These are phyloP conservation scores for Apodemia hepburni DNA, from an alignment of 2,888 invertebrate species.

Conservation along the genomic window DNA sequence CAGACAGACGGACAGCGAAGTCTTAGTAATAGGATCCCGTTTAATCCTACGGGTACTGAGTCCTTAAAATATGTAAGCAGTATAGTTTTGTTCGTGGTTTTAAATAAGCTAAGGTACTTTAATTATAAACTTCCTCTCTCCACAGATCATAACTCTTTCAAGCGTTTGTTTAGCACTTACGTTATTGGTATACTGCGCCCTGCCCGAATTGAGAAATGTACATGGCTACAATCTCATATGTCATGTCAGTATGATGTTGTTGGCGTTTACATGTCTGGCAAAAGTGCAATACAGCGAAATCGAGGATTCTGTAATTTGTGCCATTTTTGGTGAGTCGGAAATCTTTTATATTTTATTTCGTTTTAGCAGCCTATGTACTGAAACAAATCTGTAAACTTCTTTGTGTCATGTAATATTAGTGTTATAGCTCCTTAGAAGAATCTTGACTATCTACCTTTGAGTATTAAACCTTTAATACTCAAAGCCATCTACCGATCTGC, in stretches of 20 bases:
- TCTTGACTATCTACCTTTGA: too few relatives aligned
- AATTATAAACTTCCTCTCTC: not conserved
- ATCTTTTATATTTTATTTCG: not conserved
- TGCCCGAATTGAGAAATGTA: slow-evolving; percentile 85
- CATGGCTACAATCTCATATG: slow-evolving; percentile 88
- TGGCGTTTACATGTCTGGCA: slow-evolving; percentile 83
- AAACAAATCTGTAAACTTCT: too few relatives aligned
- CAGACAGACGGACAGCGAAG: too few relatives aligned
- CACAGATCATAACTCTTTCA: slow-evolving; percentile 79
- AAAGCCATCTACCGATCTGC: too few relatives aligned
- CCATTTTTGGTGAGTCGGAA: slow-evolving; percentile 67
- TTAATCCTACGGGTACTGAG: too few relatives aligned
- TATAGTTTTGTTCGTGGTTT: too few relatives aligned
- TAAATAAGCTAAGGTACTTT: not conserved
- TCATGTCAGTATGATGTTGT: slow-evolving; percentile 82
- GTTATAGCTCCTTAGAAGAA: too few relatives aligned
- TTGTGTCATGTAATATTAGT: too few relatives aligned
- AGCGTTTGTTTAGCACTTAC: slow-evolving; percentile 83
- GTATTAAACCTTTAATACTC: too few relatives aligned
- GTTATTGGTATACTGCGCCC: slow-evolving; percentile 81
- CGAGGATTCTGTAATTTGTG: slow-evolving; percentile 60
- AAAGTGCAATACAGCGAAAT: slow-evolving; percentile 72
- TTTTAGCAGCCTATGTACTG: not conserved
- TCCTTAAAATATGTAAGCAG: too few relatives aligned
- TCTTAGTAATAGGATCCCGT: too few relatives aligned